A percentile compares a stretch with the other conserved stretches of the same genome.
Evolutionary conservation across 2,888 invertebrate genomes (phyloP).

Genomic region (Folsomia candida): DNA sequence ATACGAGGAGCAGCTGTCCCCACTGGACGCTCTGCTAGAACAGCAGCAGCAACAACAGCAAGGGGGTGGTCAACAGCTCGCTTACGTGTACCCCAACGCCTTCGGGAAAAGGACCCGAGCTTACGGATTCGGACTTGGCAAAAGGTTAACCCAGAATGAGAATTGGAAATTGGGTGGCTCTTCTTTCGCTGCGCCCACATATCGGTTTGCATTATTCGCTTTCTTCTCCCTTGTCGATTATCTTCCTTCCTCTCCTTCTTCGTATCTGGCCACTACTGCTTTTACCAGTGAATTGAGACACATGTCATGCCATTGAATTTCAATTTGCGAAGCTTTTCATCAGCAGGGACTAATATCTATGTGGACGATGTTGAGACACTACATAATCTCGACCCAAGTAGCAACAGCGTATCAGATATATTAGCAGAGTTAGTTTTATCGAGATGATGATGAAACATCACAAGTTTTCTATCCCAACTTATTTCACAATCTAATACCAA

Average conservation of each 20-base stretch:
- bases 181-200: conserved; percentile 9
- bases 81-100: conserved; percentile 44
- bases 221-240: background rate
- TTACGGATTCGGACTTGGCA: conserved; percentile 49
- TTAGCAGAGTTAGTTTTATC: too few species aligned
- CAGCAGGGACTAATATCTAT: too few species aligned
- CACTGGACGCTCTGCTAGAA: conserved; percentile 33
- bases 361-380: too few species aligned
- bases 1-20: conserved; percentile 37
- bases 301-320: too few species aligned
- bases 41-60: background rate
- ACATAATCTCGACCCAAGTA: too few species aligned
- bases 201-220: conserved; percentile 6
- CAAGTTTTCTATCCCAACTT: too few species aligned
- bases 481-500: too few species aligned
- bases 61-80: conserved; percentile 27
- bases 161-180: conserved; percentile 31
- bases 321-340: too few species aligned
- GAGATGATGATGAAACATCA: too few species aligned
- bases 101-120: conserved; percentile 48
- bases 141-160: conserved; percentile 41
- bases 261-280: background rate
- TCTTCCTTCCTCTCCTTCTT: background rate
- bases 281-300: too few species aligned
- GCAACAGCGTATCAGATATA: too few species aligned